Base-by-base conservation (phyloP, 2,797 vertebrate species). In the Falco naumanni region DNA sequence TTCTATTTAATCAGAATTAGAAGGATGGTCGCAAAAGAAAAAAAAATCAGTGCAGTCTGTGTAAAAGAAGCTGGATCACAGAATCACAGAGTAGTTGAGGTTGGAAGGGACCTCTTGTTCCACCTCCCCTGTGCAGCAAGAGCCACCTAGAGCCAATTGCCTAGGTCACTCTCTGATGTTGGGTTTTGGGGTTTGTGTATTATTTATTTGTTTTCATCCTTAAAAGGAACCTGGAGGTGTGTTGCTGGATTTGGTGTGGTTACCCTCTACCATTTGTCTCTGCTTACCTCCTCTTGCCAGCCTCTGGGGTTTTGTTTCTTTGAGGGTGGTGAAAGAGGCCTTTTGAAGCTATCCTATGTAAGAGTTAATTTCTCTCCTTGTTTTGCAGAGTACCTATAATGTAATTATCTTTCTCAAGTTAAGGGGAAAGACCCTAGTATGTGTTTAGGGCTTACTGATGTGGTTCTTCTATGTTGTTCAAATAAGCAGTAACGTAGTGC, bases 401-500 rank as follows among this genome's bases (percentile, higher is more conserved):
- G 16, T 61, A 29, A 56, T 84, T 56, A 5, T 11, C 17, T 76
- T 93, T 86, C 24, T 81, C 33, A 68, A 16, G 10, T 61, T 28
- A 59, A 74, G 34, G 29, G 16, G 26, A 48, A 29, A 59, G 59
- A 31, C 29, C 13, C 24, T 45, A 5, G 45, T 34, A 6, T 37
- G 26, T 31, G 19, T 60, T 50, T 75, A 29, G 54, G 59, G 39
- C 29, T 82, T 77, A 24, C 56, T 92, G 61, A 10, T 75, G 5
- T 28, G 45, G 25, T 28, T 89, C 41, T 50, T 69, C 20, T 21
- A 0, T 48, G 60, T 31, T 82, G 20, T 51, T 81, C 48, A 16
- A 2, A 2, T 28, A 20, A 0, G 1, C n/a, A 43, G 47, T 53
- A 64, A 37, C 5, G 17, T 45, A 7, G 16, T 33, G 4, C 28